Percentiles rank a stretch among this genome's conserved stretches.
These are phyloP conservation scores for Pygoscelis antarcticus DNA, from an alignment of 2,113 vertebrate genomes.

Conservation along the genomic window DNA sequence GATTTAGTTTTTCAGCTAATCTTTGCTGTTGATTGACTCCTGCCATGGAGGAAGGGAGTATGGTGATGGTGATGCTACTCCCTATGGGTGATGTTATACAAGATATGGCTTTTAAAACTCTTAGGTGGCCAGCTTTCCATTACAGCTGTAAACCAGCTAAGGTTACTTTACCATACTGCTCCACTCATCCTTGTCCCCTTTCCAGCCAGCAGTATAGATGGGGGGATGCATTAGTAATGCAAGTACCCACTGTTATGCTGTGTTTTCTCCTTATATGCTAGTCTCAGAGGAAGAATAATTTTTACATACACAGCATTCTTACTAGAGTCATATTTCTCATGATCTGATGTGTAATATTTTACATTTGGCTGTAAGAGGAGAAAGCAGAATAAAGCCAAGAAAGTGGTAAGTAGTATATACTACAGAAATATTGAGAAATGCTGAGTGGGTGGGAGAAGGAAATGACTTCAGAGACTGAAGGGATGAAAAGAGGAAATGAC, in stretches of 20 bases:
- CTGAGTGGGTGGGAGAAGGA: conserved; percentile 58
- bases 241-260: background rate
- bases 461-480: conserved; percentile 58
- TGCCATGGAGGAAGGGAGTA: background rate
- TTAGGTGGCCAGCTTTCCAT: background rate
- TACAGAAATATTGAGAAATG: conserved; percentile 39
- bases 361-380: background rate
- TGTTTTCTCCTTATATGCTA: background rate
- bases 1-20: background rate
- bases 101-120: background rate
- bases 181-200: background rate
- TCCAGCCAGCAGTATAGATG: background rate
- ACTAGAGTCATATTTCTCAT: background rate
- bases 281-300: background rate
- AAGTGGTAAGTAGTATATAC: background rate
- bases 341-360: background rate
- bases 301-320: background rate
- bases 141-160: background rate
- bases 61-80: background rate
- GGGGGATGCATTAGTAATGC: background rate
- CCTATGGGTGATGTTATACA: background rate
- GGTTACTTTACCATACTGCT: background rate
- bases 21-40: background rate
- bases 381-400: background rate
- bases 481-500: conserved; percentile 59